Evolutionary conservation across 2,888 invertebrate species (phyloP), one percentile per base, ranked within the genome.

Genomic region (Platycheirus rosarum): DNA sequence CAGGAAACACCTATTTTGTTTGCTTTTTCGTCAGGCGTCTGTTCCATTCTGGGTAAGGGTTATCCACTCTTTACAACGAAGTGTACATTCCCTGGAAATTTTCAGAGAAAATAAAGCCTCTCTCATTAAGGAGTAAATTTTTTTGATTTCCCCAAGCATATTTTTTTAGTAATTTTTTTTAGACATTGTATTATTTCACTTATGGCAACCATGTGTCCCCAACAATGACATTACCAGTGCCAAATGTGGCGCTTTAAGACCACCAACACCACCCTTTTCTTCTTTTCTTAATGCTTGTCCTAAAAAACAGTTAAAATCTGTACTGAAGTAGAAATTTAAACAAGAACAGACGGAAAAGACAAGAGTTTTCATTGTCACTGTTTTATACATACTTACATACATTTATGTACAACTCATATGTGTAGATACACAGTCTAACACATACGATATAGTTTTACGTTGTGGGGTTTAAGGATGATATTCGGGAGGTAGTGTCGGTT

Each of bases 321-420:
- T 63, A 74, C 29, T 76, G 73, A 73, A 82, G 82, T 76, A 73
- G 77, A 82, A 75, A 71, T 73, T 82, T 57, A 62, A 84, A 78
- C 63, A 70, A 60, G 42, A 48, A 60, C 26, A 57, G 49, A 57
- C 35, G 46, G 40, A 60, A 48, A 16, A 60, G 63, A 55, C 37
- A 51, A 63, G 55, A 16, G 16, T 48, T 68, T 44, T 63, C 49
- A 77, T 71, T 79, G 71, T 79, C 70, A 55, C 32, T 62, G 8
- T 60, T 37, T 35, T 23, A 20, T 35, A 44, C 14, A 62, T n/a
- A 20, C 14, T 26, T 11, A 18, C 20, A 46, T 3, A 68, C 51
- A n/a, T 20, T 8, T 16, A 11, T 18, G 40, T 7, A 42, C 32
- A 32, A 7, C 29, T 6, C 8, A 29, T 13, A 5, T 5, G n/a